Percentiles rank a stretch among this genome's conserved stretches.
phyloP scores from a whole-genome alignment of 2,888 invertebrate genomes.

The Steinernema hermaphroditum region DNA sequence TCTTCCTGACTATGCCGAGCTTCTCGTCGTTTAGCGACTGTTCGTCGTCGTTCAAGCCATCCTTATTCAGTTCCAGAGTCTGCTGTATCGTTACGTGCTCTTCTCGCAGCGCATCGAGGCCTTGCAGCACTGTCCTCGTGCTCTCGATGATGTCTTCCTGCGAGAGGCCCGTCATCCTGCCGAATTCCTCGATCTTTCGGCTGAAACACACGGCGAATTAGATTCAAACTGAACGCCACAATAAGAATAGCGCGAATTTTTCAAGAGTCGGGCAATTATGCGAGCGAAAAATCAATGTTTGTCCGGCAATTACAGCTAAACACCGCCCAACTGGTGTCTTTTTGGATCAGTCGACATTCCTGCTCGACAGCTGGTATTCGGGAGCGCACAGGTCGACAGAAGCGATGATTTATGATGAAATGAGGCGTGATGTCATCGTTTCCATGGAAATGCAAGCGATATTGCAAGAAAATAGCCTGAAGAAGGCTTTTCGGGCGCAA shows the following conservation, averaged over 20 bases:
- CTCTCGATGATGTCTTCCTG: slow-evolving; percentile 97
- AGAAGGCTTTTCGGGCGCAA: too few species aligned
- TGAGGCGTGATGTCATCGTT: too few species aligned
- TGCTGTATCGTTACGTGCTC: slow-evolving; percentile 83
- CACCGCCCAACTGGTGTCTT: not conserved
- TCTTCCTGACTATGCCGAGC: slow-evolving; percentile 71
- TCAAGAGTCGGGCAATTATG: not conserved
- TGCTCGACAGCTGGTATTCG: too few species aligned
- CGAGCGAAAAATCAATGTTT: not conserved
- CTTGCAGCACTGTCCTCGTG: slow-evolving; percentile 93
- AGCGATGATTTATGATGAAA: too few species aligned
- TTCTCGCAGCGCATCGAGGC: slow-evolving; percentile 85
- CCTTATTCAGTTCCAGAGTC: slow-evolving; percentile 32
- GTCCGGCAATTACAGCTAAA: not conserved
- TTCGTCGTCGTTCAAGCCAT: slow-evolving; percentile 34
- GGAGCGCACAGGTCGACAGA: too few species aligned
- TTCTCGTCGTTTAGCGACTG: slow-evolving; percentile 27
- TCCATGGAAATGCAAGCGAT: too few species aligned
- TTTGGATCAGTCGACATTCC: too few species aligned
- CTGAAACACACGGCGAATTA: slow-evolving; percentile 71
- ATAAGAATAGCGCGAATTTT: not conserved
- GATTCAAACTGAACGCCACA: not conserved
- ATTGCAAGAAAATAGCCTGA: too few species aligned
- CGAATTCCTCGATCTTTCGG: slow-evolving; percentile 93
- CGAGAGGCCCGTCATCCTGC: slow-evolving; percentile 91